Evolutionary conservation across 2,888 invertebrate genomes (phyloP).

Genomic region (Syritta pipiens): DNA sequence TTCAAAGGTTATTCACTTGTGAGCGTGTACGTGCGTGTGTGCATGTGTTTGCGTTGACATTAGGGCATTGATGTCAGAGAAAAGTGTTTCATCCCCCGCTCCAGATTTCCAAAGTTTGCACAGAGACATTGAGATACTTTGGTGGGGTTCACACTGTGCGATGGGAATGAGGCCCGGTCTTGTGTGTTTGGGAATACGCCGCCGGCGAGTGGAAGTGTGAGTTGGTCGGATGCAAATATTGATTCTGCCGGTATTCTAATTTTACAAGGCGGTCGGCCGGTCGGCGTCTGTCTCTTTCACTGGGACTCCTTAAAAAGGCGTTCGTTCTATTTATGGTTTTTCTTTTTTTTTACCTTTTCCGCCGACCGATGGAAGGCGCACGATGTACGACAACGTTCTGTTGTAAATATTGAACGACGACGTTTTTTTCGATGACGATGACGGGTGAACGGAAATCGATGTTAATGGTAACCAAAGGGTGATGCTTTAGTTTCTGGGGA

Average conservation of each 20-base stretch:
- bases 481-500: constrained; percentile 41
- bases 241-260: constrained; percentile 62
- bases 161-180: constrained; percentile 5
- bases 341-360: not conserved
- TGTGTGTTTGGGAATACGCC: constrained; percentile 26
- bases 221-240: constrained; percentile 66
- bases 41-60: constrained; percentile 52
- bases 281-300: too few relatives aligned
- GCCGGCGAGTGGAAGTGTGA: constrained; percentile 49
- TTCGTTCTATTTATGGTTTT: constrained; percentile 38
- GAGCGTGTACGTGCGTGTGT: constrained; percentile 12
- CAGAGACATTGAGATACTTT: constrained; percentile 14
- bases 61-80: constrained; percentile 46
- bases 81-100: constrained; percentile 51
- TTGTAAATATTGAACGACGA: constrained; percentile 55
- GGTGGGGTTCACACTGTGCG: constrained; percentile 21
- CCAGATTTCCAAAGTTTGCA: constrained; percentile 12
- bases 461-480: constrained; percentile 56
- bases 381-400: constrained; percentile 54
- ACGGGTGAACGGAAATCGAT: constrained; percentile 64
- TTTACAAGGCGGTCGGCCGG: constrained; percentile 56
- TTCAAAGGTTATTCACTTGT: constrained; percentile 50
- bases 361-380: constrained; percentile 40
- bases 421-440: constrained; percentile 16
- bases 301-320: constrained; percentile 45